These are phyloP conservation scores for Oreochromis niloticus DNA, from an alignment of 2,113 vertebrate genomes.

Conservation along the genomic window DNA sequence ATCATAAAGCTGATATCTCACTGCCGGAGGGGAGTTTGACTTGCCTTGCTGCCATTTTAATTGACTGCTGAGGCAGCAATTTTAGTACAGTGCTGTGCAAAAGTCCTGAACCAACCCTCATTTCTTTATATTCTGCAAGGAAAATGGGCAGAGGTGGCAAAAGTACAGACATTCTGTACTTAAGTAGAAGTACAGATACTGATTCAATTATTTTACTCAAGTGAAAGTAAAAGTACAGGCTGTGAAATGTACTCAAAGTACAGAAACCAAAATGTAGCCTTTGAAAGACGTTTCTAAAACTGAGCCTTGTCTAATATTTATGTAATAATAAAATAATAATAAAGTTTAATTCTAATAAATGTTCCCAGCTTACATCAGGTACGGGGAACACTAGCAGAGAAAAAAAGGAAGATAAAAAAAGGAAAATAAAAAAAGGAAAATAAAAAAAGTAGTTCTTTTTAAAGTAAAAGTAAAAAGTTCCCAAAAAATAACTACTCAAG, in stretches of 20 bases:
- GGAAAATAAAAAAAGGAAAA: not conserved
- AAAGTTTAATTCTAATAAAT: not conserved
- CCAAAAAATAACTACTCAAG: not conserved
- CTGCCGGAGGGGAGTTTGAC: not conserved
- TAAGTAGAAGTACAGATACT: not conserved
- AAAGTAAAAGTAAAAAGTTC: not conserved
- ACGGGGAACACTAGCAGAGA: not conserved
- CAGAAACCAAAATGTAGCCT: not conserved
- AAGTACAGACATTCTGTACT: not conserved
- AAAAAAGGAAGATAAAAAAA: not conserved
- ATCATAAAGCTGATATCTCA: conserved; percentile 36
- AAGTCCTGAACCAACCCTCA: not conserved
- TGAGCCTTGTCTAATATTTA: not conserved
- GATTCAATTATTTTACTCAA: not conserved
- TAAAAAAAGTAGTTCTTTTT: not conserved
- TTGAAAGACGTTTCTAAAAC: not conserved
- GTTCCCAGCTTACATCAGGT: not conserved
- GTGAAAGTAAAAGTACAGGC: not conserved
- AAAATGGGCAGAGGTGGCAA: not conserved
- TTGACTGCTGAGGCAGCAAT: conserved; percentile 15
- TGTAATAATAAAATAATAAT: not conserved
- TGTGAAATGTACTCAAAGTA: not conserved
- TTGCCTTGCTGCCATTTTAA: conserved; percentile 12
- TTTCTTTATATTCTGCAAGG: not conserved
- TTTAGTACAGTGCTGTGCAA: not conserved